A percentile compares a stretch with the other conserved stretches of the same genome.
Evolutionary conservation across 2,888 invertebrate species (phyloP).

Genomic region (Stramonita haemastoma): DNA sequence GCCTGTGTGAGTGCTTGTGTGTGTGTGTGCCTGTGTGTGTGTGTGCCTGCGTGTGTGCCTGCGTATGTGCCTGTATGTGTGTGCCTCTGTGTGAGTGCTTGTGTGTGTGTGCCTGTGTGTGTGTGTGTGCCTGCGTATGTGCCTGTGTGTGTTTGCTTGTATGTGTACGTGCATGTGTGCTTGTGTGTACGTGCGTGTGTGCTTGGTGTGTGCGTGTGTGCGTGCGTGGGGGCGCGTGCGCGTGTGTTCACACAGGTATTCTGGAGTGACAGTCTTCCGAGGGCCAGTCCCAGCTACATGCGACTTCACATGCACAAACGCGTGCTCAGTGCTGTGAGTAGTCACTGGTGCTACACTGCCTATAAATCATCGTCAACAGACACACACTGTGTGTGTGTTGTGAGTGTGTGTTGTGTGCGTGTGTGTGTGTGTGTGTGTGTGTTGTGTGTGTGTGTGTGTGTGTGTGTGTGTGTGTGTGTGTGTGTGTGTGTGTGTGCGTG

Average conservation of each 20-base stretch:
- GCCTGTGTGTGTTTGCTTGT: background rate
- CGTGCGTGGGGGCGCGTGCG: background rate
- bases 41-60: background rate
- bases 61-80: background rate
- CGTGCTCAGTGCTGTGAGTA: conserved; percentile 61
- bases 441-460: background rate
- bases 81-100: background rate
- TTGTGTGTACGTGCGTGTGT: background rate
- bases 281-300: conserved; percentile 54
- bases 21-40: background rate
- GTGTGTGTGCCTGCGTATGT: conserved; percentile 17
- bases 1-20: background rate
- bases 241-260: conserved; percentile 54
- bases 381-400: too few species aligned
- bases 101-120: background rate
- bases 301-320: conserved; percentile 61
- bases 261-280: conserved; percentile 65
- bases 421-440: conserved; percentile 6
- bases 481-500: too few species aligned
- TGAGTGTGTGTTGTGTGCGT: too few species aligned
- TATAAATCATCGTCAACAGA: too few species aligned
- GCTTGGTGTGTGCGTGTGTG: background rate
- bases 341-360: too few species aligned
- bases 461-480: too few species aligned
- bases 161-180: background rate